Percentiles rank a stretch among this genome's conserved stretches.
Conservation (phyloP, 1,140 invertebrate genomes). For the Neodiprion lecontei region DNA sequence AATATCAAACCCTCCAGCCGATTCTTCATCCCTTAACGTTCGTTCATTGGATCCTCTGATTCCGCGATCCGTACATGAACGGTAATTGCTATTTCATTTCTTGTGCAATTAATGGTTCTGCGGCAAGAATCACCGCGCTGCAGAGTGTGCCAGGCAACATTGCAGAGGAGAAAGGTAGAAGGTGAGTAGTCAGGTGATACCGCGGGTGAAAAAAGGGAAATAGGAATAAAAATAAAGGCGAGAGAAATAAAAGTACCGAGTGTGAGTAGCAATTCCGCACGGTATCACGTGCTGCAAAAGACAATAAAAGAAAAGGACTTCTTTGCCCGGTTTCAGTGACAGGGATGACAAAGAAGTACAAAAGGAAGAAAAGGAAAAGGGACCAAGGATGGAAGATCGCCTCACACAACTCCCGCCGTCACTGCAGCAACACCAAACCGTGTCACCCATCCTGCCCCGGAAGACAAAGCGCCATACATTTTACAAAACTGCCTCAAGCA, state of each 20-base stretch:
- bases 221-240: too few species aligned
- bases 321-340: not conserved
- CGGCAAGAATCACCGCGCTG: not conserved
- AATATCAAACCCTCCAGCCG: too few species aligned
- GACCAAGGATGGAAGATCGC: slow-evolving; percentile 1
- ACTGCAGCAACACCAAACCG: too few species aligned
- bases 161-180: not conserved
- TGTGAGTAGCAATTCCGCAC: slow-evolving; percentile 6
- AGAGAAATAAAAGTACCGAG: not conserved
- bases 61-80: too few species aligned
- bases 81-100: not conserved
- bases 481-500: slow-evolving; percentile 4
- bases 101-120: not conserved
- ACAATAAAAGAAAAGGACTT: slow-evolving; percentile 7
- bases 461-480: slow-evolving; percentile 3
- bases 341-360: not conserved
- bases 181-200: not conserved
- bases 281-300: slow-evolving; percentile 2
- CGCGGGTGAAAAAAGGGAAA: not conserved
- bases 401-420: not conserved
- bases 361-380: not conserved
- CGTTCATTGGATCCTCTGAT: too few species aligned
- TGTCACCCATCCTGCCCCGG: not conserved
- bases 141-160: not conserved
- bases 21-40: too few species aligned